Percentiles rank a stretch among this genome's conserved stretches.
phyloP scores from a whole-genome alignment of 2,888 invertebrate species.

The Tryphoninae sp. region DNA sequence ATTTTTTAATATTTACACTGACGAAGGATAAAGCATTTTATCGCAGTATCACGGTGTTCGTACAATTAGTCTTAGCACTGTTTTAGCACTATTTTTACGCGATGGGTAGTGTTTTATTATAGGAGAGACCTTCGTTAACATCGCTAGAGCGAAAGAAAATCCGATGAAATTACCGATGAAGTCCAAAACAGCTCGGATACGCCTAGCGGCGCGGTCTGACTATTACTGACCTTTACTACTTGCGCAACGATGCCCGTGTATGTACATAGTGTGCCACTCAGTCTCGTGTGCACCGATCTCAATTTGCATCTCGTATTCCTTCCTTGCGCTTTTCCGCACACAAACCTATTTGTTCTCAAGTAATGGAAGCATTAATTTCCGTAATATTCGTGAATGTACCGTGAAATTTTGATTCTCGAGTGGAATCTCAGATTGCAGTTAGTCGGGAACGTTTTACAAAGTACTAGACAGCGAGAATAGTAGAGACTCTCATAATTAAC shows the following conservation, averaged over 20 bases:
- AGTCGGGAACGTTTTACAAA: background rate
- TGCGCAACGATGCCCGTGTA: background rate
- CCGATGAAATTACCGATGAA: background rate
- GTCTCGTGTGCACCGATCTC: slow-evolving; percentile 1
- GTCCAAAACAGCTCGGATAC: background rate
- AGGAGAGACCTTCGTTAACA: background rate
- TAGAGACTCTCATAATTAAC: background rate
- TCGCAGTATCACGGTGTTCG: too few species aligned
- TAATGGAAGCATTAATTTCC: slow-evolving; percentile 39
- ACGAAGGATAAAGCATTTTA: too few species aligned
- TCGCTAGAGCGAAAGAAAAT: background rate
- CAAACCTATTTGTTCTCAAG: slow-evolving; percentile 38
- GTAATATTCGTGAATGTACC: slow-evolving; percentile 20
- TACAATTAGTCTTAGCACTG: too few species aligned
- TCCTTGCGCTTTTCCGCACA: background rate
- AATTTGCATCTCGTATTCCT: slow-evolving; percentile 27
- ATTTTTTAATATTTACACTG: too few species aligned
- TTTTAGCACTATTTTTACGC: background rate
- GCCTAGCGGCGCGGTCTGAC: background rate
- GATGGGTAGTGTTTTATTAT: background rate
- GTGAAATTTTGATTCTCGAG: slow-evolving; percentile 17
- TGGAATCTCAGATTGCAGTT: background rate
- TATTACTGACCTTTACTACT: slow-evolving; percentile 5
- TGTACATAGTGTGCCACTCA: background rate
- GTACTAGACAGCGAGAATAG: background rate